Base-by-base conservation (phyloP, 2,888 invertebrate genomes). In the Clanis bilineata region DNA sequence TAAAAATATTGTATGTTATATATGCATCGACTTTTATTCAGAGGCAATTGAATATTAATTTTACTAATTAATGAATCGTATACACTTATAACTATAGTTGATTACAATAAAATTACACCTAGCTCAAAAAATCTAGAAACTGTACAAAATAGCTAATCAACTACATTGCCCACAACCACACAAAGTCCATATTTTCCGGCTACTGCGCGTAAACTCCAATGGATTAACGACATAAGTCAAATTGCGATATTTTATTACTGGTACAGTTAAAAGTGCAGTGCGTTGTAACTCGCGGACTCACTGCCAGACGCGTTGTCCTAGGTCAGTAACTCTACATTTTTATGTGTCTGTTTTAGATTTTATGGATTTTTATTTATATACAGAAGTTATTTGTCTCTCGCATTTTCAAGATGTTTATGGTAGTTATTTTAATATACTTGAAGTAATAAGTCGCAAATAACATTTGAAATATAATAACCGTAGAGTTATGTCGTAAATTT, bases 191-290 rank as follows among this genome's bases (percentile, higher is more conserved):
- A 47, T 65, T 73, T 73, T 67, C 51, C 51, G 67, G 68, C 72
- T 79, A 74, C 79, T 76, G 72, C 62, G 71, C 73, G 69, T 77
- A 76, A 82, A 81, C 74, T 79, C 82, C 82, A 84, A 82, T 81
- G 81, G 80, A 83, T 84, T 85, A 86, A 86, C 86, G 85, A 80
- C 83, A 70, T 71, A 78, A 80, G 79, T 80, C 79, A 77, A 82
- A 82, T 77, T 71, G 70, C 69, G 70, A 73, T 74, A 73, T 80
- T 85, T 85, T 85, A 85, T 79, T 79, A 72, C 79, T 58, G 32
- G 55, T 68, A 74, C 73, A 71, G 77, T 74, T 78, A 80, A 80
- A 80, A 81, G 75, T 76, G 76, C 74, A 80, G 79, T 77, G 71
- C 66, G 72, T 68, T 65, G 69, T 69, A 63, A 62, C 67, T 63